These are phyloP conservation scores for Phocoena phocoena DNA, from an alignment of 2,113 vertebrate species.

Conservation along the genomic window DNA sequence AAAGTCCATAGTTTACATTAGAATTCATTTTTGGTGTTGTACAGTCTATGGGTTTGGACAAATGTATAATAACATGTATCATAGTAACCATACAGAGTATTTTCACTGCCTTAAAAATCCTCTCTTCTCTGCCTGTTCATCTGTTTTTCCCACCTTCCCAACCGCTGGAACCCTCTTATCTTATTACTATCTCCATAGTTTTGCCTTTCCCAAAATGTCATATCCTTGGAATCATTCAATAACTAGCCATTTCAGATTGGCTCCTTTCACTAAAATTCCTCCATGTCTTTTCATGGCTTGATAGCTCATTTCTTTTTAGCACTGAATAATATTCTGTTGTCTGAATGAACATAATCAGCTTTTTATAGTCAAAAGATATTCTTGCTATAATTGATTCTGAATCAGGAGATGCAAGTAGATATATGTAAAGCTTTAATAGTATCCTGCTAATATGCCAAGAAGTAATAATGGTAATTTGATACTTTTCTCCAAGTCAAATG, in stretches of 20 bases:
- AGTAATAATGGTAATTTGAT: neutral
- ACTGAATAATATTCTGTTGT: neutral
- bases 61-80: neutral
- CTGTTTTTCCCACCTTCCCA: neutral
- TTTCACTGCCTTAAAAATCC: neutral
- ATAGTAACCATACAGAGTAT: neutral
- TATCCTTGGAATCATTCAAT: neutral
- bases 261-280: constrained; percentile 11
- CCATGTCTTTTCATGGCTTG: neutral
- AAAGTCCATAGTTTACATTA: neutral
- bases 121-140: neutral
- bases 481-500: neutral
- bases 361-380: neutral
- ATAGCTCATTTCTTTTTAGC: neutral
- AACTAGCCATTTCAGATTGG: neutral
- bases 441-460: neutral
- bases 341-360: neutral
- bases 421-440: neutral
- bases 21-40: neutral
- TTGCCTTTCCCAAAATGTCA: neutral
- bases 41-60: neutral
- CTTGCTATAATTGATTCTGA: neutral
- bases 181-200: neutral
- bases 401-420: neutral
- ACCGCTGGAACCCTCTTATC: neutral